Conservation (phyloP, 2,797 vertebrate species). For the Triplophysa bombifrons region DNA sequence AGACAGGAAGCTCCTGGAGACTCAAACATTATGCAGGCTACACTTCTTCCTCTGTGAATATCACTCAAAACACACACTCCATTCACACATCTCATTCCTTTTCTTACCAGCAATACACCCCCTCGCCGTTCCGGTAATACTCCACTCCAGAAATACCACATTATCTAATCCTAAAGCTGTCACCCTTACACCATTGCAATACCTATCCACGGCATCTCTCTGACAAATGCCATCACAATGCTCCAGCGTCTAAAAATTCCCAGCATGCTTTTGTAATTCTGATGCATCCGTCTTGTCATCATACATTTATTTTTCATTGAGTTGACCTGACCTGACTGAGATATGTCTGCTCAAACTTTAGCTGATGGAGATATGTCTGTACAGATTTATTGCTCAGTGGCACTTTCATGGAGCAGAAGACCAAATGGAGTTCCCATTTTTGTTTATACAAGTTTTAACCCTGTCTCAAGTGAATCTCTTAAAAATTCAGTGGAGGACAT, state of each 20-base stretch:
- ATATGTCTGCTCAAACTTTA: neutral
- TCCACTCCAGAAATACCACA: conserved; percentile 17
- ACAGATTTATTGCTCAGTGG: neutral
- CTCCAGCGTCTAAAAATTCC: neutral
- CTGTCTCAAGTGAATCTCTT: neutral
- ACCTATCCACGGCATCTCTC: neutral
- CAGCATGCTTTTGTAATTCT: neutral
- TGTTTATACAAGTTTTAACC: neutral
- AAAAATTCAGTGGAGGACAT: neutral
- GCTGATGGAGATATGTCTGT: neutral
- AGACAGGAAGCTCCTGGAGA: conserved; percentile 65
- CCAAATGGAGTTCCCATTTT: neutral
- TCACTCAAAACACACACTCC: conserved; percentile 31
- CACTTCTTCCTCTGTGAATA: conserved; percentile 43
- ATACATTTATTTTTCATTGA: neutral
- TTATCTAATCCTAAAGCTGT: conserved; percentile 27
- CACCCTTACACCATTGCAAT: conserved; percentile 7
- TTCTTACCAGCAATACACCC: conserved; percentile 9
- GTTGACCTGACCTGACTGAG: neutral
- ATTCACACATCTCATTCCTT: neutral
- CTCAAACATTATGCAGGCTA: conserved; percentile 61
- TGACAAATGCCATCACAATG: conserved; percentile 5
- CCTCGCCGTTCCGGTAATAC: conserved; percentile 6
- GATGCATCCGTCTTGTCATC: neutral
- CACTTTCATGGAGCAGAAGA: neutral